phyloP scores from a whole-genome alignment of 2,888 invertebrate genomes.

The Mythimna vitellina region DNA sequence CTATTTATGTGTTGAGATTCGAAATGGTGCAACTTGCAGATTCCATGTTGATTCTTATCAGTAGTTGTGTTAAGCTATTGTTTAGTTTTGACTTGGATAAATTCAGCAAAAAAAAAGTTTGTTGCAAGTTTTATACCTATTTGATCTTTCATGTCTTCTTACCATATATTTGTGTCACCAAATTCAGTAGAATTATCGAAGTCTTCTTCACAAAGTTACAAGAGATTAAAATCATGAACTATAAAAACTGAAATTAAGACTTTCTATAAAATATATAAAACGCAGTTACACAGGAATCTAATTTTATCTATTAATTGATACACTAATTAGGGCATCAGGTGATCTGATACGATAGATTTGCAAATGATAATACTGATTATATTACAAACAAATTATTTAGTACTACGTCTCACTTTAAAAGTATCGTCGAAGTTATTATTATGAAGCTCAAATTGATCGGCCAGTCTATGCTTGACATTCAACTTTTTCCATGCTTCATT shows the following conservation, averaged over 20 bases:
- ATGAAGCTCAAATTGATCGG: background rate
- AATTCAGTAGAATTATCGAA: no score
- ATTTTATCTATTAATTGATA: slow-evolving; percentile 31
- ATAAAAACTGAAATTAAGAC: background rate
- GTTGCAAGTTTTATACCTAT: background rate
- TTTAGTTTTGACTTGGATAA: background rate
- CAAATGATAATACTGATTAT: slow-evolving; percentile 24
- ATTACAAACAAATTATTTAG: slow-evolving; percentile 1
- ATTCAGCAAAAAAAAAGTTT: background rate
- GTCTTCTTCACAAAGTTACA: background rate
- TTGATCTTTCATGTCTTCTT: background rate
- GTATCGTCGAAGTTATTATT: background rate
- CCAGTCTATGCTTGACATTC: background rate
- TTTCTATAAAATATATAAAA: slow-evolving; percentile 3
- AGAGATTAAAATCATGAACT: background rate
- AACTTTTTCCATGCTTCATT: background rate
- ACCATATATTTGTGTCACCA: background rate
- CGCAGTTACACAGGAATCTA: slow-evolving; percentile 6
- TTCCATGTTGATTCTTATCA: background rate
- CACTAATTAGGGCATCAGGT: slow-evolving; percentile 29
- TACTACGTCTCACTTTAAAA: background rate
- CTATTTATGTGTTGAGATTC: slow-evolving; percentile 9
- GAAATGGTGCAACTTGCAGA: slow-evolving; percentile 23
- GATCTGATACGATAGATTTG: slow-evolving; percentile 27
- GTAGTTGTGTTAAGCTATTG: background rate